phyloP scores from a whole-genome alignment of 1,140 invertebrate species.

The Drosophila parvula region DNA sequence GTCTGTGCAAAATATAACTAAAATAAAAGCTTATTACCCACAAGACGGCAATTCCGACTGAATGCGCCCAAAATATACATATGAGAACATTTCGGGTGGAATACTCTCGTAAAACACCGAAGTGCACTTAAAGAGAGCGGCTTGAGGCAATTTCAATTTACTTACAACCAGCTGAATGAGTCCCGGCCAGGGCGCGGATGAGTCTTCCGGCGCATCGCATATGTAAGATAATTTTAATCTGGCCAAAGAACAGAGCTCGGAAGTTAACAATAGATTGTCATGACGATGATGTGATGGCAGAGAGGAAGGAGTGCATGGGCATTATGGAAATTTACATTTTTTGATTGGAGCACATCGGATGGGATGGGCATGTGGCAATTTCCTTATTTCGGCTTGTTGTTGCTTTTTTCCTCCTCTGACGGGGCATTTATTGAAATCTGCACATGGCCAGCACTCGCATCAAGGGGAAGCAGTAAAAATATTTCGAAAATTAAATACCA shows the following conservation, averaged over 20 bases:
- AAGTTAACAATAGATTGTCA: slow-evolving; percentile 23
- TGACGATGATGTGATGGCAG: slow-evolving; percentile 1
- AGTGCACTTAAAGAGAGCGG: slow-evolving; percentile 46
- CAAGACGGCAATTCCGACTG: slow-evolving; percentile 18
- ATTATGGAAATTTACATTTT: slow-evolving; percentile 25
- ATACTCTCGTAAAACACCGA: slow-evolving; percentile 38
- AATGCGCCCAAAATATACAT: slow-evolving; percentile 7
- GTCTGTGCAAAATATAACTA: slow-evolving; percentile 24
- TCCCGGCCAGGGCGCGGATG: slow-evolving; percentile 15
- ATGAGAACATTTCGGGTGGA: slow-evolving; percentile 16
- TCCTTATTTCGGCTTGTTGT: slow-evolving; percentile 6
- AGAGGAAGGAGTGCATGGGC: not conserved
- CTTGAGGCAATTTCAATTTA: slow-evolving; percentile 47
- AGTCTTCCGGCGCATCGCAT: slow-evolving; percentile 3
- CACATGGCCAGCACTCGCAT: slow-evolving; percentile 1
- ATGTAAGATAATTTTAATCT: slow-evolving; percentile 25
- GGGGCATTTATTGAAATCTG: slow-evolving; percentile 23
- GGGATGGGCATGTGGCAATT: slow-evolving; percentile 16
- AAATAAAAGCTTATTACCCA: slow-evolving; percentile 47
- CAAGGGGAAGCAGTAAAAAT: slow-evolving; percentile 10
- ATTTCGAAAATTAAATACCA: slow-evolving; percentile 52
- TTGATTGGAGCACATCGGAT: slow-evolving; percentile 26
- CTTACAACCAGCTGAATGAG: slow-evolving; percentile 9
- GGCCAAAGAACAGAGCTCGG: not conserved
- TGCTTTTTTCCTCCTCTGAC: not conserved